Evolutionary conservation across 2,888 invertebrate genomes (phyloP).

Genomic region (Rhingia campestris): DNA sequence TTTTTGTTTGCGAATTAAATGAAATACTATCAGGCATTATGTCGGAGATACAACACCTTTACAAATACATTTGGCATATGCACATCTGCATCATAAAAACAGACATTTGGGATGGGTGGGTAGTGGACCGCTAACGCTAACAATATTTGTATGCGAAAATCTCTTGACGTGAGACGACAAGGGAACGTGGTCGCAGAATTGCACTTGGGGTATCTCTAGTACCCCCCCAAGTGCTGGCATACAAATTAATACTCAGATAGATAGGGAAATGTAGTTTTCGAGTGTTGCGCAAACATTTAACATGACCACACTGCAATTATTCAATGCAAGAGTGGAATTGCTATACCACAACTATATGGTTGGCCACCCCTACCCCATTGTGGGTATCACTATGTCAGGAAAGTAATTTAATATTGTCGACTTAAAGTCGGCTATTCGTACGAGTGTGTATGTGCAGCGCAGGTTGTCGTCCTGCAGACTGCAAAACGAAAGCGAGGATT

Average conservation of each 20-base stretch:
- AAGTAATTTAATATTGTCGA: constrained; percentile 72
- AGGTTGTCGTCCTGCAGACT: neutral
- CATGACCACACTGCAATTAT: constrained; percentile 73
- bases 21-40: constrained; percentile 20
- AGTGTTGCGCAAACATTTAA: constrained; percentile 74
- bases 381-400: constrained; percentile 30
- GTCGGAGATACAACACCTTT: neutral
- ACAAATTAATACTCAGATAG: constrained; percentile 60
- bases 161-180: constrained; percentile 43
- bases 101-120: constrained; percentile 12
- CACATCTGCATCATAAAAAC: constrained; percentile 33
- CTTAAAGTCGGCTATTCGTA: constrained; percentile 15
- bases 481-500: constrained; percentile 27
- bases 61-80: constrained; percentile 13
- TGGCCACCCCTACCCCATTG: constrained; percentile 10
- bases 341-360: constrained; percentile 9
- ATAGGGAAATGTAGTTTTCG: constrained; percentile 66
- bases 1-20: constrained; percentile 30
- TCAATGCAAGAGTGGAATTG: constrained; percentile 65
- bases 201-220: constrained; percentile 32
- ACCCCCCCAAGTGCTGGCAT: constrained; percentile 56
- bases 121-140: constrained; percentile 37
- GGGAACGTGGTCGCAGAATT: constrained; percentile 35
- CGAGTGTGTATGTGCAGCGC: neutral
- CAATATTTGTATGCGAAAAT: constrained; percentile 29